Evolutionary conservation across 2,113 vertebrate genomes (phyloP).

Genomic region (Ploceus nigricollis): DNA sequence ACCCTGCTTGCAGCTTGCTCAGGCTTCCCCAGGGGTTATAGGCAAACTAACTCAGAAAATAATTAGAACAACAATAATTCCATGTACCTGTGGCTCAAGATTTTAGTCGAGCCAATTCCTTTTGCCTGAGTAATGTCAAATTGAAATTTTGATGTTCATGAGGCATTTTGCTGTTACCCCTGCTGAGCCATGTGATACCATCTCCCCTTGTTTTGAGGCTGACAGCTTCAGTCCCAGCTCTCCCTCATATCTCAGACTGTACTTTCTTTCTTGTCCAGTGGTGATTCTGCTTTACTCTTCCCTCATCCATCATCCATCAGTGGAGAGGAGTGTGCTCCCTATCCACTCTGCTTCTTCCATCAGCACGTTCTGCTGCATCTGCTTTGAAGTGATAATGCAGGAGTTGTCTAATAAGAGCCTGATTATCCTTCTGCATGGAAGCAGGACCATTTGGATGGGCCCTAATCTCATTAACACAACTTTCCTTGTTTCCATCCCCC

Average conservation of each 20-base stretch:
- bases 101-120: not conserved
- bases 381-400: not conserved
- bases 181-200: not conserved
- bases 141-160: not conserved
- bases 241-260: not conserved
- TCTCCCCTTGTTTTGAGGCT: not conserved
- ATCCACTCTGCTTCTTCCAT: not conserved
- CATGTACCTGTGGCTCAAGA: not conserved
- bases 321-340: not conserved
- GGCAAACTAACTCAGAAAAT: not conserved
- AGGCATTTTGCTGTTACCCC: not conserved
- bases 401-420: not conserved
- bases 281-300: slow-evolving; percentile 8
- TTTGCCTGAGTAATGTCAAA: not conserved
- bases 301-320: not conserved
- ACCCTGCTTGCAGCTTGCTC: not conserved
- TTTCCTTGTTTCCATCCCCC: not conserved
- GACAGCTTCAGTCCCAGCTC: not conserved
- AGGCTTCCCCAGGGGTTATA: not conserved
- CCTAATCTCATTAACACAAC: not conserved
- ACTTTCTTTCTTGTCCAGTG: not conserved
- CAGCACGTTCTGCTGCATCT: not conserved
- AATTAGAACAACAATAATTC: too few species aligned
- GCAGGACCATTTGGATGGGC: not conserved
- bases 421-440: not conserved